A percentile compares a stretch with the other conserved stretches of the same genome.
Conservation (phyloP, 1,140 invertebrate genomes). For the Drosophila tani region DNA sequence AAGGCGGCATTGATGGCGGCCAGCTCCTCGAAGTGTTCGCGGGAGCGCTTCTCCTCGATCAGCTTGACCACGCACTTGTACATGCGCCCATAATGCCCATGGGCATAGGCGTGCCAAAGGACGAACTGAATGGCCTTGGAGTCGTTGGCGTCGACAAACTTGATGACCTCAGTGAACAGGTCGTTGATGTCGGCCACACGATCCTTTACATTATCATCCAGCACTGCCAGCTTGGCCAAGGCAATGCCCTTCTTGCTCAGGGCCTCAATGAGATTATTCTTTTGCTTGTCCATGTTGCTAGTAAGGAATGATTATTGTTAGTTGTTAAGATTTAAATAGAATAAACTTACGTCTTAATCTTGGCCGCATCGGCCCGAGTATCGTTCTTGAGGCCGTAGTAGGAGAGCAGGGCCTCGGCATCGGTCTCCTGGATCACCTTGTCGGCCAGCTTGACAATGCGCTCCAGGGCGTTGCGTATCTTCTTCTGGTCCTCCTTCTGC, state of each 20-base stretch:
- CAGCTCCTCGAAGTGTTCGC: slow-evolving; percentile 91
- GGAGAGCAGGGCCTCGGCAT: slow-evolving; percentile 90
- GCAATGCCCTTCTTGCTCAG: slow-evolving; percentile 91
- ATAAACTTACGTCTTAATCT: slow-evolving; percentile 92
- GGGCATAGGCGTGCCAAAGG: slow-evolving; percentile 92
- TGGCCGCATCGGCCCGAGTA: slow-evolving; percentile 90
- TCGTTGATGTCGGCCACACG: slow-evolving; percentile 87
- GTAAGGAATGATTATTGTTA: too few relatives aligned
- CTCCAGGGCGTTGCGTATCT: slow-evolving; percentile 75
- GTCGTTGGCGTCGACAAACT: slow-evolving; percentile 92
- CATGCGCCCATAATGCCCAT: slow-evolving; percentile 92
- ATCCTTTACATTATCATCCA: slow-evolving; percentile 84
- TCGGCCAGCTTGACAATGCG: slow-evolving; percentile 87
- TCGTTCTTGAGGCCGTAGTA: slow-evolving; percentile 93
- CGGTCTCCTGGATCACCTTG: slow-evolving; percentile 90
- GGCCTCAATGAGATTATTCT: slow-evolving; percentile 91
- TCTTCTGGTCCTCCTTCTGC: slow-evolving; percentile 79
- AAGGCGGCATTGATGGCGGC: slow-evolving; percentile 88
- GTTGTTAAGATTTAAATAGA: too few relatives aligned
- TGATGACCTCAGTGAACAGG: slow-evolving; percentile 90
- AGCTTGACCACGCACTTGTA: slow-evolving; percentile 91
- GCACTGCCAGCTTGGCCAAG: slow-evolving; percentile 88
- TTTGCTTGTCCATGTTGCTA: slow-evolving; percentile 94
- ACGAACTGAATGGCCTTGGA: slow-evolving; percentile 91
- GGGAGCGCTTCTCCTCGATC: slow-evolving; percentile 91